phyloP scores from a whole-genome alignment of 2,797 vertebrate species.

The Serranus cabrilla region DNA sequence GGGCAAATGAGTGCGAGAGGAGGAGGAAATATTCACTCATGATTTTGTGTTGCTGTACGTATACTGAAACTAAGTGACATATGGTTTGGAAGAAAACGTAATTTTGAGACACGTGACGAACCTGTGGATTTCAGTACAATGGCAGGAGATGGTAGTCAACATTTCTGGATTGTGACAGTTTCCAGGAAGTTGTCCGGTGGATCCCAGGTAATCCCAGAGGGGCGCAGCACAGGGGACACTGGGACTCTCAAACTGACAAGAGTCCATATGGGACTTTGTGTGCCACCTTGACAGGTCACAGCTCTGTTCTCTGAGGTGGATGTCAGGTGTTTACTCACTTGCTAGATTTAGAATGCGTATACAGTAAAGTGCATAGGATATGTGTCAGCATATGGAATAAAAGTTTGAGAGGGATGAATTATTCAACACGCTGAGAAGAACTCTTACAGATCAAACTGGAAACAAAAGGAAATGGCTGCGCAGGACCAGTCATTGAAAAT shows the following conservation, averaged over 20 bases:
- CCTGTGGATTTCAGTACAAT: neutral
- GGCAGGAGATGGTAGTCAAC: constrained; percentile 1
- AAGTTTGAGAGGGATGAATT: constrained; percentile 34
- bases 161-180: constrained; percentile 46
- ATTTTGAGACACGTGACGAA: neutral
- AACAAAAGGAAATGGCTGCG: neutral
- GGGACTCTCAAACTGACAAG: constrained; percentile 58
- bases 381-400: constrained; percentile 13
- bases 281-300: constrained; percentile 61
- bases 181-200: constrained; percentile 14
- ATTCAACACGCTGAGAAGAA: constrained; percentile 20
- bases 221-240: constrained; percentile 8
- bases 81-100: neutral
- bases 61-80: neutral
- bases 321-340: constrained; percentile 35
- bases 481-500: neutral
- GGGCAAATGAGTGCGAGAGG: constrained; percentile 25
- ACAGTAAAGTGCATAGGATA: neutral
- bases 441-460: neutral
- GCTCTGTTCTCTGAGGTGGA: constrained; percentile 45
- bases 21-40: neutral
- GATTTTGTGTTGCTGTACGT: neutral
- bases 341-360: neutral
- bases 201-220: constrained; percentile 31
- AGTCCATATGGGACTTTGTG: constrained; percentile 57